Evolutionary conservation across 2,113 vertebrate species (phyloP), one percentile per base, ranked within the genome.

Genomic region (Apistogramma diplotaenia): DNA sequence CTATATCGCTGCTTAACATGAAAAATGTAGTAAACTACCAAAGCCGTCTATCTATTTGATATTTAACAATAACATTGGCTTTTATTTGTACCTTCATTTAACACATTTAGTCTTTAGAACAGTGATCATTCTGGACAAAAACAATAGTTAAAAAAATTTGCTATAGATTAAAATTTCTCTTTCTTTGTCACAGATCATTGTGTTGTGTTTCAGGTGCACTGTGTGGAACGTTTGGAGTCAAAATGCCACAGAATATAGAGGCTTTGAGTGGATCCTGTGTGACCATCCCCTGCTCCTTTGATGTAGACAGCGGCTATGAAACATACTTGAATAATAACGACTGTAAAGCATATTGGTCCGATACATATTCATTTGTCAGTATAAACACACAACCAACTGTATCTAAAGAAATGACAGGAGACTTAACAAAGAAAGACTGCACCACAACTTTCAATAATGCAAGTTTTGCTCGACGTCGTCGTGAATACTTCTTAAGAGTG

Each of bases 251-350:
- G 18, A 46, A 10, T 0, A 62, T 91, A 23, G 4, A 74, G 16
- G 81, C 16, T 35, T 29, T 89, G 12, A 31, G 2, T 12, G 86
- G 85, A 85, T 90, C 82, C 67, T 91, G 85, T 81, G 75, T 87
- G 72, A 83, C 79, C 58, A 87, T 89, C 58, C 89, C 85, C 61
- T 92, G 89, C 61, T 87, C 62, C 16, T 91, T 90, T 79, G 12
- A 61, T 0, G 8, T 90, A 8, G 0, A 0, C 0, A 2, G 4
- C 0, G 0, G 0, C 1, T 0, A n/a, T 21, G 0, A 65, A 19
- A 1, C 0, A 1, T 0, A 59, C 2, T 18, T 89, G 8, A 33
- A 71, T 31, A 1, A 27, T 1, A n/a, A 49, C 31, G n/a, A 49
- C 31, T 84, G 86, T 29, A 19, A 1, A 72, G 86, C 71, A 59